Evolutionary conservation across 2,888 invertebrate species (phyloP), one percentile per base, ranked within the genome.

Genomic region (Gandaritis pyraliata): DNA sequence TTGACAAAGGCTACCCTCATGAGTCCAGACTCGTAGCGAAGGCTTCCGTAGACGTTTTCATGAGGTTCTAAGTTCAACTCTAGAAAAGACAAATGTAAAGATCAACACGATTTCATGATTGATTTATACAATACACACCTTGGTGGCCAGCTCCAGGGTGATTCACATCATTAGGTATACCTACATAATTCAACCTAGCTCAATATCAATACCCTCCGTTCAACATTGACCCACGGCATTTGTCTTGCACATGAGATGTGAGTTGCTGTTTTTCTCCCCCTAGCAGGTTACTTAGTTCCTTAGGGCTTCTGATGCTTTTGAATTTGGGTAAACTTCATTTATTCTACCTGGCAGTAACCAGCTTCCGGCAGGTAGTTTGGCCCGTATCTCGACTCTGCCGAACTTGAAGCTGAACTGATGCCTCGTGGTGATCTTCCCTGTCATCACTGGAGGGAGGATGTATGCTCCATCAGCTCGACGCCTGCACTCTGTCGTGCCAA

Each of bases 341-440:
- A 13, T 41, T 29, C 0, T 83, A 96, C 96, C 93, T 65, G 96
- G 96, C 73, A 96, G 89, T 43, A 96, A 82, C 96, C 97, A 97
- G 81, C 95, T 95, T 0, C 96, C 97, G 58, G 90, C 89, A 0
- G 96, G 96, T 30, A 97, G 75, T 77, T 95, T 95, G 0, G 96
- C 96, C 3, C 94, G 88, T 33, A 97, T 90, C 78, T 96, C 95
- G 7, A 97, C 83, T 64, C 89, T 93, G 1, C 96, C 96, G 73
- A 94, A 96, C 63, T 93, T 92, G 78, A 97, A 96, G 58, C 90
- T 93, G 75, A 96, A 96, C 11, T 88, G 92, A 47, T 94, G 87
- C 68, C 90, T 94, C 0, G 96, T 95, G 45, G 92, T 93, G 3
- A 96, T 73, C 72, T 94, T 94, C 0, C 94, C 94, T 0, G 95